These are phyloP conservation scores for Lepus timidus DNA, from an alignment of 2,113 vertebrate species.

Conservation along the genomic window DNA sequence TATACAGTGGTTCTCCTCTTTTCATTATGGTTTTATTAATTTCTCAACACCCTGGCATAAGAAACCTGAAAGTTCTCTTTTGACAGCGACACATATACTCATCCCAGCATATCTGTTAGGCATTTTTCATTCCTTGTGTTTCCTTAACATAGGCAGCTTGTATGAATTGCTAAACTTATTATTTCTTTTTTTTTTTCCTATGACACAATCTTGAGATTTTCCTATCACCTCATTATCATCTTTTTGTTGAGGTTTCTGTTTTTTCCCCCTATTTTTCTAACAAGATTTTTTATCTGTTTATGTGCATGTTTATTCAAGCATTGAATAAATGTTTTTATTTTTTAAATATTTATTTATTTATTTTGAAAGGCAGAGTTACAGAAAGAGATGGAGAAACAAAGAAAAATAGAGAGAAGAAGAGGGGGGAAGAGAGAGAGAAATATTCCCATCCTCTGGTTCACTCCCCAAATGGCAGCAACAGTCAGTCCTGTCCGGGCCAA, in stretches of 20 bases:
- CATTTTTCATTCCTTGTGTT: neutral
- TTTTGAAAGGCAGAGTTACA: too few species aligned
- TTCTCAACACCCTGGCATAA: neutral
- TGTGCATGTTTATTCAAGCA: neutral
- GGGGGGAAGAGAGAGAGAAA: too few species aligned
- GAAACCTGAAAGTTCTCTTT: neutral
- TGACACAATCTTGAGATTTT: neutral
- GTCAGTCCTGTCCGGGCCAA: too few species aligned
- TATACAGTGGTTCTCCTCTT: neutral
- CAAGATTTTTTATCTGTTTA: neutral
- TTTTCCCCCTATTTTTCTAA: neutral
- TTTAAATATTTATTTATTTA: too few species aligned
- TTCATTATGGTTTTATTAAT: constrained; percentile 11
- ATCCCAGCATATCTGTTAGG: neutral
- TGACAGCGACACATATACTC: neutral
- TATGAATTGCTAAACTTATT: neutral
- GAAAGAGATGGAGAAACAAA: too few species aligned
- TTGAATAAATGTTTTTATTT: neutral
- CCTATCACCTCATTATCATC: neutral
- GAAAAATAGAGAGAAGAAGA: too few species aligned
- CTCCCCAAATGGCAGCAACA: too few species aligned
- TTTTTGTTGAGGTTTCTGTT: too few species aligned
- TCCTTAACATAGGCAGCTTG: neutral
- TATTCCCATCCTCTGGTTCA: too few species aligned
- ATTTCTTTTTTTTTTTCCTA: neutral